Base-by-base conservation (phyloP, 2,888 invertebrate genomes). In the Ectropis crepuscularia region DNA sequence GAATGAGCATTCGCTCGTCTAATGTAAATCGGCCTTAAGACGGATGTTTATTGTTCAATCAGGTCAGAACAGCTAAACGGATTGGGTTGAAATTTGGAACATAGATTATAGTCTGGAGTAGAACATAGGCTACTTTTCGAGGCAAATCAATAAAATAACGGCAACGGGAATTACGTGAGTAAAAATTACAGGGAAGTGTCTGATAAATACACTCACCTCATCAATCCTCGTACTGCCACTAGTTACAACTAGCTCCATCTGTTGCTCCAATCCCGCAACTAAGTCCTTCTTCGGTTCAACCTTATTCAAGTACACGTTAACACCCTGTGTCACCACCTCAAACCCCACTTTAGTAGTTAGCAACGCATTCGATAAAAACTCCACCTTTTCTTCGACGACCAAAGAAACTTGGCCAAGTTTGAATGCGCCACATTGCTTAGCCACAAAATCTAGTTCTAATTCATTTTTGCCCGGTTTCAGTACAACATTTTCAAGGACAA, bases 261-360 rank as follows among this genome's bases (percentile, higher is more conserved):
- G 93, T 83, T 98, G 97, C 73, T 96, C 95, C 68, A 97, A 93
- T 0, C 98, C 98, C 0, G 97, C 97, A 6, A 98, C 93, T 50
- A 98, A 89, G 74, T 97, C 96, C 69, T 95, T 95, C 85, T 90
- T 95, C 77, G 85, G 94, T 64, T 85, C 92, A 46, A 86, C 92
- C 71, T 89, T 94, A 85, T 93, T 93, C 70, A 93, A 79, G 71
- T 83, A 92, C 11, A 93, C 92, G 63, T 85, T 90, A 0, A 93
- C 84, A 0, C 92, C 93, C 64, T 92, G 90, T 0, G 94, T 94
- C 0, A 94, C 92, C 38, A 95, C 94, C 72, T 95, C 93, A 63
- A 87, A 93, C 0, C 94, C 94, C 57, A 94, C 86, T 63, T 93
- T 90, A 38, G 90, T 87, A 16, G 93, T 94, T 45, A 88, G 85